These are phyloP conservation scores for Penaeus indicus DNA, from an alignment of 1,140 invertebrate genomes.

Conservation along the genomic window DNA sequence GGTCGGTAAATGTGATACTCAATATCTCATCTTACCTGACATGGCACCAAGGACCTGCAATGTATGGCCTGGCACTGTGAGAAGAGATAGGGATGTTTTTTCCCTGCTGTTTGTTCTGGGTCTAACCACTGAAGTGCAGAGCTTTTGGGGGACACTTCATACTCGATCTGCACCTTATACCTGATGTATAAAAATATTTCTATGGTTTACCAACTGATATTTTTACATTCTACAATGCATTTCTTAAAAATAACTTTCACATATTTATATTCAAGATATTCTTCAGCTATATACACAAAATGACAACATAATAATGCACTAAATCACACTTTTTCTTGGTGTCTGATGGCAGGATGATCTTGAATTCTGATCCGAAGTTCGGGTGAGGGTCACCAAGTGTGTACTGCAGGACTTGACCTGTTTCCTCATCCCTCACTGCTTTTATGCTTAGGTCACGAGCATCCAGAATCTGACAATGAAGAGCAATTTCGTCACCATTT, in stretches of 20 bases:
- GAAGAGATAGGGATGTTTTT: slow-evolving; percentile 89
- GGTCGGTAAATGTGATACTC: neutral
- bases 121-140: slow-evolving; percentile 91
- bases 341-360: slow-evolving; percentile 75
- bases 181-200: slow-evolving; percentile 70
- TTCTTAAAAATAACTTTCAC: neutral
- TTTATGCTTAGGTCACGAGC: slow-evolving; percentile 79
- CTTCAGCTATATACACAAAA: neutral
- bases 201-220: neutral
- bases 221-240: neutral
- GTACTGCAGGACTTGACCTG: slow-evolving; percentile 77
- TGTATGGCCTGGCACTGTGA: slow-evolving; percentile 95
- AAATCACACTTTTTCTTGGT: slow-evolving; percentile 38
- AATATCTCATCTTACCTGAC: slow-evolving; percentile 69
- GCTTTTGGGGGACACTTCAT: slow-evolving; percentile 81
- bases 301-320: slow-evolving; percentile 29
- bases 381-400: slow-evolving; percentile 75
- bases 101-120: slow-evolving; percentile 88
- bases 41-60: slow-evolving; percentile 88
- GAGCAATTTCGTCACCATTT: too few relatives aligned
- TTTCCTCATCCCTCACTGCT: slow-evolving; percentile 72
- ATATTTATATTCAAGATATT: neutral
- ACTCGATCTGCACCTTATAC: slow-evolving; percentile 79
- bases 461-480: slow-evolving; percentile 78
- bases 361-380: slow-evolving; percentile 84